Percentiles rank a stretch among this genome's conserved stretches.
Conservation (phyloP, 2,888 invertebrate genomes). For the Tenthredo amoena region DNA sequence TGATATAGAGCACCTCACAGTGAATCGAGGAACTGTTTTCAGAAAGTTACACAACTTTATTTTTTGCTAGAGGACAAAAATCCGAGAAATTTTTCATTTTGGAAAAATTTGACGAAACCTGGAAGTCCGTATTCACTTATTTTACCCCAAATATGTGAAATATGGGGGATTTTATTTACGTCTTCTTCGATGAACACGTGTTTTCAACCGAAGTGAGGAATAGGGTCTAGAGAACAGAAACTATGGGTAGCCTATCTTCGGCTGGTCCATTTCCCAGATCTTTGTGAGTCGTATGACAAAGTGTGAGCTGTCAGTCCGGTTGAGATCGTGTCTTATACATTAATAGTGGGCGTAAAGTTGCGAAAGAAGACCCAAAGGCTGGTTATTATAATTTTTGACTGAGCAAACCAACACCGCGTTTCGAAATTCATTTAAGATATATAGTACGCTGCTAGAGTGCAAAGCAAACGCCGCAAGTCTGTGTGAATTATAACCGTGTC, state of each 20-base stretch:
- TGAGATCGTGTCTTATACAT: slow-evolving; percentile 14
- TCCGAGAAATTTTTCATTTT: no score
- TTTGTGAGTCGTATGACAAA: slow-evolving; percentile 14
- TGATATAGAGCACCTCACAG: no score
- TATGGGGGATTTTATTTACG: neutral
- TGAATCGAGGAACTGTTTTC: no score
- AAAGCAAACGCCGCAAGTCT: slow-evolving; percentile 28
- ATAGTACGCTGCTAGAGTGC: neutral
- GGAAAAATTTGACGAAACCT: no score
- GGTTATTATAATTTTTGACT: slow-evolving; percentile 21
- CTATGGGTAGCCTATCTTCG: neutral
- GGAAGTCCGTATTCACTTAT: no score
- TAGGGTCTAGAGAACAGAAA: neutral
- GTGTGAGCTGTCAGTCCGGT: slow-evolving; percentile 19
- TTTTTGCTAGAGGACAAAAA: no score
- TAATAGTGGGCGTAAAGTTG: slow-evolving; percentile 24
- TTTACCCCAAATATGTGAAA: no score
- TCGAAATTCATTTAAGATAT: slow-evolving; percentile 36
- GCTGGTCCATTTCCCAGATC: neutral
- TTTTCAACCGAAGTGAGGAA: neutral
- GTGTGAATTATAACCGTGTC: slow-evolving; percentile 32
- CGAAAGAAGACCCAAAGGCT: slow-evolving; percentile 21
- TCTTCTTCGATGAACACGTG: slow-evolving; percentile 2
- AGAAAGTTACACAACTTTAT: no score
- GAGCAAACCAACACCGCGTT: neutral